Evolutionary conservation across 2,888 invertebrate genomes (phyloP).

Genomic region (Dynastes tityus): DNA sequence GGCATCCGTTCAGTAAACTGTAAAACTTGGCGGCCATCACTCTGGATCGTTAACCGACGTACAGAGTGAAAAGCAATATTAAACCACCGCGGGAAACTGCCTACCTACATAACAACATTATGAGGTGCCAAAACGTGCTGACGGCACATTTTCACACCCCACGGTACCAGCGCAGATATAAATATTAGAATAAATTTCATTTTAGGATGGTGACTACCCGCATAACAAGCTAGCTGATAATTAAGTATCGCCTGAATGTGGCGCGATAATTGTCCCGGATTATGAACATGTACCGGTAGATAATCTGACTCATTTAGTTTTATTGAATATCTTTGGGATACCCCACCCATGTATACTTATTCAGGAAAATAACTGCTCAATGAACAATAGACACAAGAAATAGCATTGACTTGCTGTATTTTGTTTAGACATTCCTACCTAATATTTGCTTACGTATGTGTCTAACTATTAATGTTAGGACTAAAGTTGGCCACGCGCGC

Average conservation of each 20-base stretch:
- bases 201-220: not conserved
- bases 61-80: slow-evolving; percentile 29
- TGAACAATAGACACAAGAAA: no score
- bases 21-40: slow-evolving; percentile 32
- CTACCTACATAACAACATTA: slow-evolving; percentile 36
- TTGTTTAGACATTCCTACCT: no score
- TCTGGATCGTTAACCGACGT: slow-evolving; percentile 29
- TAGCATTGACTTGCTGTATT: no score
- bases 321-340: not conserved
- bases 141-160: slow-evolving; percentile 8
- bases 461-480: no score
- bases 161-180: slow-evolving; percentile 11
- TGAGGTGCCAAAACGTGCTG: slow-evolving; percentile 25
- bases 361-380: no score
- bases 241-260: not conserved
- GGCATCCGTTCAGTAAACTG: slow-evolving; percentile 31
- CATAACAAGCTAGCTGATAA: slow-evolving; percentile 10
- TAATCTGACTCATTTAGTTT: not conserved
- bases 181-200: slow-evolving; percentile 18
- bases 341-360: no score
- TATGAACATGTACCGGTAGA: not conserved
- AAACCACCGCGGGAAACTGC: slow-evolving; percentile 35
- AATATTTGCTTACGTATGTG: no score
- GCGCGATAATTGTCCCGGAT: not conserved
- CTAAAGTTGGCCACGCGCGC: no score